Evolutionary conservation across 1,140 invertebrate genomes (phyloP), one percentile per base, ranked within the genome.

Genomic region (Leptopilina clavipes): DNA sequence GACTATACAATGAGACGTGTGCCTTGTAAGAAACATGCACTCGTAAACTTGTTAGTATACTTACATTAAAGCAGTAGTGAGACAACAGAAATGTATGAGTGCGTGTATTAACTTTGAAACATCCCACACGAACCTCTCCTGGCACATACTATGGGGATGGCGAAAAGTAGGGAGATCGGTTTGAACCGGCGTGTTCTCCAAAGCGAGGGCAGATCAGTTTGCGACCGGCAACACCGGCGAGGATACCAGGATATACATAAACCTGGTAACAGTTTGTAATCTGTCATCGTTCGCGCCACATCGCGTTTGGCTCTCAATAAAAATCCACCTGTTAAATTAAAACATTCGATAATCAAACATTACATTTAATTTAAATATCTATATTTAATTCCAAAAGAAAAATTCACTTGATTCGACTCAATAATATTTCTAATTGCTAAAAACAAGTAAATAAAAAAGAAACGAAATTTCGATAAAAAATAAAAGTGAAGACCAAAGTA

Each of bases 131-230:
- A 72, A 71, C 37, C 37, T 40, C 71, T 59, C 65, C 75, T 71
- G 75, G 73, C 52, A 79, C 74, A 8, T 9, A 40, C 8, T 40
- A 40, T 54, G 73, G 78, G 76, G 59, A 77, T 72, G 74, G 70
- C 76, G 83, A 73, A 83, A 86, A 84, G 84, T 85, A 87, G 86
- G 85, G 85, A 82, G 80, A 84, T 82, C 78, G 79, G 75, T 81
- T 81, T 40, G 72, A 83, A 85, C 76, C 80, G 76, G 79, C 82
- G 75, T 76, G 83, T 86, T 87, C 86, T 85, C 85, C 83, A 40
- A 6, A 82, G 79, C 71, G 48, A 25, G 75, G 74, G 56, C 54
- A 72, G 73, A 72, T 76, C 80, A 83, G 82, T 83, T 75, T 82
- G 78, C 73, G 82, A 83, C 73, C 79, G 76, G 82, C 77, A 78